A percentile compares a stretch with the other conserved stretches of the same genome.
phyloP scores from a whole-genome alignment of 2,797 vertebrate species.

The Chanos chanos region DNA sequence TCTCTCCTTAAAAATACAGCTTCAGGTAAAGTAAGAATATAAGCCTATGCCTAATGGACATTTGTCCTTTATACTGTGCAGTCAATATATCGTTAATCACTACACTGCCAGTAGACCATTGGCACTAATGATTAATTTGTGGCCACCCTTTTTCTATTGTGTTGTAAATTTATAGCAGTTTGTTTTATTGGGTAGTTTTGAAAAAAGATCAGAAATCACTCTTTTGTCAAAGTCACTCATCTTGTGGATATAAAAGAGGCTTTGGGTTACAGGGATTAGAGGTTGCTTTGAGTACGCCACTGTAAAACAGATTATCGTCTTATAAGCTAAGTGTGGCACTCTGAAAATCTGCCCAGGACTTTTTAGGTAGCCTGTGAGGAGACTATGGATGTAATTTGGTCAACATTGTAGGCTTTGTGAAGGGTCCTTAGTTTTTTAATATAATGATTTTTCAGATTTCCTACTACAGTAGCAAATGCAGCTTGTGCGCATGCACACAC shows the following conservation, averaged over 20 bases:
- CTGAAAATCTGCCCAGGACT: constrained; percentile 46
- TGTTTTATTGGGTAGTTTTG: neutral
- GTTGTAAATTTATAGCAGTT: no score
- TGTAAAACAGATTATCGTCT: constrained; percentile 65
- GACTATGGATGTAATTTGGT: neutral
- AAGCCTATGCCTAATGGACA: no score
- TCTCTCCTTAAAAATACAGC: neutral
- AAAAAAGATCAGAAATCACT: neutral
- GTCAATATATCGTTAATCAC: no score
- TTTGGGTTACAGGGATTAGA: constrained; percentile 47
- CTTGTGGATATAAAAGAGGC: constrained; percentile 21
- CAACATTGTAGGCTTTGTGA: neutral
- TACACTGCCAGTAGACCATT: no score
- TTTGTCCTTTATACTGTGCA: no score
- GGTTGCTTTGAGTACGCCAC: constrained; percentile 60
- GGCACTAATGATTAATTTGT: no score
- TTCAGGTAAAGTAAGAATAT: neutral
- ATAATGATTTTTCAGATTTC: neutral
- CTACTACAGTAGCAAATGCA: no score
- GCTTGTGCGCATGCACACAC: neutral
- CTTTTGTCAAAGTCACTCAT: neutral
- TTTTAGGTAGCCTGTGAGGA: neutral
- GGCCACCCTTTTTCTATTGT: no score
- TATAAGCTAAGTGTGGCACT: constrained; percentile 63
- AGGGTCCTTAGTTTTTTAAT: constrained; percentile 2